A percentile compares a stretch with the other conserved stretches of the same genome.
Conservation (phyloP, 1,140 invertebrate species). For the Dinothrombium tinctorium region DNA sequence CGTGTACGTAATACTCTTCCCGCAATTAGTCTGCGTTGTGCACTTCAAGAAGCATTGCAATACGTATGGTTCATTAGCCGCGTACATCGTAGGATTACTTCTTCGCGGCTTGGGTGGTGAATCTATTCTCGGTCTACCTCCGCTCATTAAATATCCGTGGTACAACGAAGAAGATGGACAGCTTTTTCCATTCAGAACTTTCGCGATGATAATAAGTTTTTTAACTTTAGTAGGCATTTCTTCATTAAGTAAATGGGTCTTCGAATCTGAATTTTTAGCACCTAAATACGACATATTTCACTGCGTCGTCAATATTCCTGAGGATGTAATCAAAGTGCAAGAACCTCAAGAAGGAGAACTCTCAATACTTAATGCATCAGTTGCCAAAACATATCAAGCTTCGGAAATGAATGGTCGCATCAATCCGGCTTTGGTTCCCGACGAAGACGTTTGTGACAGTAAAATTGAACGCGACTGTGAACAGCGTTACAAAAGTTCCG, state of each 20-base stretch:
- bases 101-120: constrained; percentile 71
- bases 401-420: constrained; percentile 66
- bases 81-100: constrained; percentile 64
- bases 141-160: constrained; percentile 65
- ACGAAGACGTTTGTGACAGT: no score
- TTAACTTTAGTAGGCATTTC: constrained; percentile 48
- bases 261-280: constrained; percentile 52
- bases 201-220: constrained; percentile 56
- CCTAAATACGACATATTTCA: constrained; percentile 72
- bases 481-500: no score
- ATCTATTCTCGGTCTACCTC: constrained; percentile 46
- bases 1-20: constrained; percentile 93
- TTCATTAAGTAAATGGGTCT: constrained; percentile 31
- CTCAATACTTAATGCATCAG: constrained; percentile 35
- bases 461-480: no score
- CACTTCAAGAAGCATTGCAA: constrained; percentile 81
- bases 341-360: constrained; percentile 28
- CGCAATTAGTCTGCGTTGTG: constrained; percentile 88
- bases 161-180: constrained; percentile 44
- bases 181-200: constrained; percentile 62
- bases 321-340: constrained; percentile 25
- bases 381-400: constrained; percentile 48
- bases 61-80: constrained; percentile 79
- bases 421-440: constrained; percentile 68
- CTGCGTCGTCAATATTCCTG: constrained; percentile 90